Conservation (phyloP, 2,888 invertebrate species). For the Helleia helle region DNA sequence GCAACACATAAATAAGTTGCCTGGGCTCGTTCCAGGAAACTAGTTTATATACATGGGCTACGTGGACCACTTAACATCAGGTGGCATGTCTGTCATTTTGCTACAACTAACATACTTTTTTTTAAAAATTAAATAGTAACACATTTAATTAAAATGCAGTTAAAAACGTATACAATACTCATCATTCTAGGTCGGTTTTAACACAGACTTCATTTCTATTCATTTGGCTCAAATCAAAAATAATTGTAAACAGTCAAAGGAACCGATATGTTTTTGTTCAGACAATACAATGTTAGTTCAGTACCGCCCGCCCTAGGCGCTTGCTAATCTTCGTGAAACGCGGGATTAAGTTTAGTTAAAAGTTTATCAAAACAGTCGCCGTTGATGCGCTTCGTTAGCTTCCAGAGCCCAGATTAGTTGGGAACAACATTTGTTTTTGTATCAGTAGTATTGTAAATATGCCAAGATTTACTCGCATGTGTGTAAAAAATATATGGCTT, state of each 20-base stretch:
- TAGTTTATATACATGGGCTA: too few species aligned
- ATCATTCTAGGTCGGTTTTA: too few species aligned
- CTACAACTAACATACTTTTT: too few species aligned
- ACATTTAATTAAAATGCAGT: too few species aligned
- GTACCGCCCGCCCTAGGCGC: constrained; percentile 35
- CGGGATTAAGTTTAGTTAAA: constrained; percentile 16
- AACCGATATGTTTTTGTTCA: constrained; percentile 1
- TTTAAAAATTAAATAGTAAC: too few species aligned
- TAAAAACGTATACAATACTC: too few species aligned
- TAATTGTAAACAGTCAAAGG: constrained; percentile 11
- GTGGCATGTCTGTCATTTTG: too few species aligned
- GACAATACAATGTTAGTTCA: constrained; percentile 21
- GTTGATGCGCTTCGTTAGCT: constrained; percentile 1
- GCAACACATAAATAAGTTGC: too few species aligned
- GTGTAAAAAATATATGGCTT: too few species aligned
- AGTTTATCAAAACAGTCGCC: constrained; percentile 22
- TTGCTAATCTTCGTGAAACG: constrained; percentile 25
- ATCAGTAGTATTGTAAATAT: background rate
- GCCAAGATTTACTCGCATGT: background rate
- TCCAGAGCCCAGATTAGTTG: background rate
- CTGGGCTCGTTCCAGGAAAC: too few species aligned
- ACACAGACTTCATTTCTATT: too few species aligned
- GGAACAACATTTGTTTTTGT: constrained; percentile 1
- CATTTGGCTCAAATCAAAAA: constrained; percentile 6
- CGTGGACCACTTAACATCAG: too few species aligned